Evolutionary conservation across 2,797 vertebrate genomes (phyloP).

Genomic region (Vespertilio murinus): DNA sequence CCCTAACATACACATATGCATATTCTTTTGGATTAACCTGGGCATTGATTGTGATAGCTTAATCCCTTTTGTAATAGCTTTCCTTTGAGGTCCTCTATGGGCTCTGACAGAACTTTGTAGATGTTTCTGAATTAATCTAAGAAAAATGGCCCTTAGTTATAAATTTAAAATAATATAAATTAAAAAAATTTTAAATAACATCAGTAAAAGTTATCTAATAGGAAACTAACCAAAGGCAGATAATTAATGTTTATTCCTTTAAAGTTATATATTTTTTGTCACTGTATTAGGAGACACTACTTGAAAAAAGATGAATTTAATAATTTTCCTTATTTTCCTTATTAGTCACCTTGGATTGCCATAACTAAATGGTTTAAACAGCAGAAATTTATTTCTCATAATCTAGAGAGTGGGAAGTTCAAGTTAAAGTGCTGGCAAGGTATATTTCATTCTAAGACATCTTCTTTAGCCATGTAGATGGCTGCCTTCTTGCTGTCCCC

Average conservation of each 20-base stretch:
- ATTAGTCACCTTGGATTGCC: neutral
- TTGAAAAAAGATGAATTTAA: neutral
- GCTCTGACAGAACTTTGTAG: conserved; percentile 13
- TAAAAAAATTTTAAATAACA: conserved; percentile 39
- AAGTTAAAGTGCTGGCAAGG: neutral
- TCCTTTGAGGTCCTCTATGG: conserved; percentile 21
- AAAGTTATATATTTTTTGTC: neutral
- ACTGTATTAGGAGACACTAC: neutral
- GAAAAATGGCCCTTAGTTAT: conserved; percentile 12
- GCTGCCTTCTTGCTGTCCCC: neutral
- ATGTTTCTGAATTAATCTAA: conserved; percentile 47
- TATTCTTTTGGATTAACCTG: neutral
- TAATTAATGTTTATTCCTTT: neutral
- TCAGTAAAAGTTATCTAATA: conserved; percentile 33
- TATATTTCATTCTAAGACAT: neutral
- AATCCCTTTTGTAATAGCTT: conserved; percentile 42
- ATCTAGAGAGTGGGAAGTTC: neutral
- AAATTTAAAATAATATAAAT: conserved; percentile 27
- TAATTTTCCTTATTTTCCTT: neutral
- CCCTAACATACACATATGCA: neutral
- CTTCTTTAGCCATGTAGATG: neutral
- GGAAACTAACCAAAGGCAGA: conserved; percentile 44
- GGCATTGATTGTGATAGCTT: neutral
- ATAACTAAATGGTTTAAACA: neutral
- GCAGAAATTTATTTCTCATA: neutral